Evolutionary conservation across 2,888 invertebrate genomes (phyloP).

Genomic region (Electrophaes corylata): DNA sequence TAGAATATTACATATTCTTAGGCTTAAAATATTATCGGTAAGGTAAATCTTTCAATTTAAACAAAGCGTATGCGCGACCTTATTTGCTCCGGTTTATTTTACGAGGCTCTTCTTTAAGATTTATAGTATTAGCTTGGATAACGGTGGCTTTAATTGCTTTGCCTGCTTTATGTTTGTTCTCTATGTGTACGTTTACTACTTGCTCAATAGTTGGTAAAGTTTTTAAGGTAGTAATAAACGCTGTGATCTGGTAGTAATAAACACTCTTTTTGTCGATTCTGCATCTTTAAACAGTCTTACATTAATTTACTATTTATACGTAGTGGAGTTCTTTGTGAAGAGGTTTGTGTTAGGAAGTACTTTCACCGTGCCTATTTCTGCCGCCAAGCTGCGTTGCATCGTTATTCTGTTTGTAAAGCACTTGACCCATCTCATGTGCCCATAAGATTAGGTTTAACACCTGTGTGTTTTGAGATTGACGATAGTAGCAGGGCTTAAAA

Average conservation of each 20-base stretch:
- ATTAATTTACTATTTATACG: too few relatives aligned
- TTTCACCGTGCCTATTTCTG: too few relatives aligned
- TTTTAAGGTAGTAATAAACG: constrained; percentile 10
- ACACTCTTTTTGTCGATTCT: too few relatives aligned
- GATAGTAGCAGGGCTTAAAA: too few relatives aligned
- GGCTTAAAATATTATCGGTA: constrained; percentile 44
- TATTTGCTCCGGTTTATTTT: constrained; percentile 63
- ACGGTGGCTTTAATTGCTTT: constrained; percentile 71
- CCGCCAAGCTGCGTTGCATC: too few relatives aligned
- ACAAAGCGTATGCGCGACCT: constrained; percentile 46
- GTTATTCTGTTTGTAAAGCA: too few relatives aligned
- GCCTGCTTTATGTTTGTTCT: constrained; percentile 63
- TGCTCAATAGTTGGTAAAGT: constrained; percentile 21
- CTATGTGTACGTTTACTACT: constrained; percentile 49
- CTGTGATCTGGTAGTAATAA: background rate
- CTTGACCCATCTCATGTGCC: too few relatives aligned
- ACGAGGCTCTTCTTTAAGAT: constrained; percentile 57
- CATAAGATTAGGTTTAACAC: too few relatives aligned
- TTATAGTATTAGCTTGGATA: constrained; percentile 67
- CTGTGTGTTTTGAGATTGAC: too few relatives aligned
- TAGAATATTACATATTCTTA: constrained; percentile 37
- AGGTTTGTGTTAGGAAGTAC: too few relatives aligned
- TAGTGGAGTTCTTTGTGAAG: too few relatives aligned
- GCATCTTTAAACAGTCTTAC: too few relatives aligned
- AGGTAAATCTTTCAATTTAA: constrained; percentile 55